Conservation (phyloP, 1,140 invertebrate species). For the silkworm (Bombyx mori) region ASM3026992v2 NC_085110.1:677001-677500, state of each 20-base stretch:
- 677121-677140: background rate
- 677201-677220: slow-evolving; percentile 94
- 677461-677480: too few relatives aligned
- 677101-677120: slow-evolving; percentile 7
- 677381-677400: too few relatives aligned
- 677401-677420: too few relatives aligned
- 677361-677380: too few relatives aligned
- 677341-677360: too few relatives aligned
- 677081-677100: slow-evolving; percentile 48
- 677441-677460: too few relatives aligned
- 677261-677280: background rate
- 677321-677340: too few relatives aligned
- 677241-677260: slow-evolving; percentile 90
- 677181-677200: slow-evolving; percentile 94
- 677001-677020: slow-evolving; percentile 83
- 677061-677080: slow-evolving; percentile 83
- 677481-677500: too few relatives aligned
- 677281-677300: too few relatives aligned
- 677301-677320: too few relatives aligned
- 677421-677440: too few relatives aligned
- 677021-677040: slow-evolving; percentile 92
- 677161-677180: slow-evolving; percentile 93
- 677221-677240: slow-evolving; percentile 97
- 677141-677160: slow-evolving; percentile 77
- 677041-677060: slow-evolving; percentile 93